Evolutionary conservation across 2,888 invertebrate species (phyloP), one percentile per base, ranked within the genome.

Genomic region (Thecocarcelia acutangulata): DNA sequence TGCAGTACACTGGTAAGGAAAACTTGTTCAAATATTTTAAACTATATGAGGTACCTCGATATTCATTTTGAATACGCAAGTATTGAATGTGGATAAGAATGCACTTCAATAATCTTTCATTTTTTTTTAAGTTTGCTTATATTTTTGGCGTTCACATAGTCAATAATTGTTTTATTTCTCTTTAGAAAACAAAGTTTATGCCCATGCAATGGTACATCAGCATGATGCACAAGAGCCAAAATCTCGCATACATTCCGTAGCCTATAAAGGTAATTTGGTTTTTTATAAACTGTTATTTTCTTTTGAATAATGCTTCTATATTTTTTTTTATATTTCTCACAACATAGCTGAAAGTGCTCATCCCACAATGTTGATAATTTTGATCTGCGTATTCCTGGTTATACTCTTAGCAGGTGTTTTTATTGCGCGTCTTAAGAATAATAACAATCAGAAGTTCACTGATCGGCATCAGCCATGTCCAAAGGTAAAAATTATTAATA

Each of bases 161-260:
- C 5, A 33, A 6, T 33, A 33, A 11, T 56, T 17, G 8, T 12
- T 3, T 15, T 19, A 68, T 52, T 59, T 63, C 56, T 24, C 81
- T 87, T 24, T 21, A 90, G 91, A 89, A 87, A 90, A 92, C 61
- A 91, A 92, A 69, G 84, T 89, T 40, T 90, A 89, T 61, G 92
- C 93, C 24, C 90, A 90, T 84, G 89, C 90, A 3, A 86, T 91
- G 84, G 81, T 89, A 9, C 90, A 91, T 83, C 86, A 88, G 11
- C 90, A 90, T 75, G 89, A 90, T 70, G 89, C 89, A 1, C 90
- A 89, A 78, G 91, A 90, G 77, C 90, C 90, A 15, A 89, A 89
- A 75, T 87, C 89, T 19, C 87, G 86, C 54, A 83, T 90, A 19
- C 90, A 89, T 84, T 86, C 90, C 1, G 86, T 90, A 74, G 86